Evolutionary conservation across 2,888 invertebrate species (phyloP), one percentile per base, ranked within the genome.

Genomic region (Lampropteryx suffumata): DNA sequence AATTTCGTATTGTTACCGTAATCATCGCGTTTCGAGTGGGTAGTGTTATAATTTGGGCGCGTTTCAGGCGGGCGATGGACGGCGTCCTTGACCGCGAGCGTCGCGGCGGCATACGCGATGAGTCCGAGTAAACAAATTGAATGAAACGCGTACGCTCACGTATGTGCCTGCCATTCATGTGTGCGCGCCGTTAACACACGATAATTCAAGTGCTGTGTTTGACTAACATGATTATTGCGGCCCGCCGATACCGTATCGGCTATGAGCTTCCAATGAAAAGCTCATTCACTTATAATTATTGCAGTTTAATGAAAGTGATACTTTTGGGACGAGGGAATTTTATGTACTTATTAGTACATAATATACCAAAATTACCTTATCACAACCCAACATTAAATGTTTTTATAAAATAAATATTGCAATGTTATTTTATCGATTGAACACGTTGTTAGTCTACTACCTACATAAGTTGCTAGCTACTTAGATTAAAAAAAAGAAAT

Each of bases 91-190:
- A 84, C 82, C 84, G 82, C 56, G 67, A 37, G 73, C 77, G 76
- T 71, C 79, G 81, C 72, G 71, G 67, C 74, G 73, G 66, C 73
- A 62, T 69, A 58, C 61, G 64, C 80, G 76, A 73, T 73, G 72
- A 69, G 66, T 66, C 67, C 74, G 81, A 70, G 83, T 86, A 82
- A 85, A 84, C 86, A 84, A 84, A 84, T 88, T 89, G 88, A 88
- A 90, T 89, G 88, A 84, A 84, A 77, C 80, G 87, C 84, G 85
- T 86, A 86, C 82, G 78, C 76, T 76, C 78, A 75, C 24, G 70
- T 74, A 73, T 72, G 75, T 48, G 37, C 35, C 39, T 72, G 79
- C 84, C 88, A 89, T 90, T 90, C 87, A 88, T 86, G 81, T 84
- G 86, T 79, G 80, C 72, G 70, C 65, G 78, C 79, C 79, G 83